These are phyloP conservation scores for Ictalurus furcatus DNA, from an alignment of 2,113 vertebrate species.

Conservation along the genomic window DNA sequence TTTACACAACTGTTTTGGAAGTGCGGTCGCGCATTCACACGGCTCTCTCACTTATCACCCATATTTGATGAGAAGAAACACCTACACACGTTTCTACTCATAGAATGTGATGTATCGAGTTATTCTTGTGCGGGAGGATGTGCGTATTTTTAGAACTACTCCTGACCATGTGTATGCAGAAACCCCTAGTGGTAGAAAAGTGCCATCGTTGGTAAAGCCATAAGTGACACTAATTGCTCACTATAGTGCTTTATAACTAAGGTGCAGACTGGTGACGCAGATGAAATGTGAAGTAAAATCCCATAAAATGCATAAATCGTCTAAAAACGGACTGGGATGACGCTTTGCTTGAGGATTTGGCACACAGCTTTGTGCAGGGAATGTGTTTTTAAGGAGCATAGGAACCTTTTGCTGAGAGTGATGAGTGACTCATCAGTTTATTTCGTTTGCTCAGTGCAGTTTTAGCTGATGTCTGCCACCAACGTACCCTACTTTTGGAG, in stretches of 20 bases:
- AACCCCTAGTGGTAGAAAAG: constrained; percentile 7
- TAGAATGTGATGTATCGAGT: background rate
- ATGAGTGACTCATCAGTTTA: constrained; percentile 8
- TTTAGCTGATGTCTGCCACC: background rate
- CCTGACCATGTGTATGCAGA: background rate
- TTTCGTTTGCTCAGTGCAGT: background rate
- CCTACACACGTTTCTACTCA: background rate
- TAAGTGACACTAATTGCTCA: background rate
- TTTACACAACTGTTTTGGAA: too few species aligned
- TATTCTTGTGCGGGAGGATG: background rate
- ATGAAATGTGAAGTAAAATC: background rate
- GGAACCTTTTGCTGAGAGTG: background rate
- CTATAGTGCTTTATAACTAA: background rate
- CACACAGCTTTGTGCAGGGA: background rate
- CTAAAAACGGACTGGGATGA: background rate
- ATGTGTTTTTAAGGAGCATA: background rate
- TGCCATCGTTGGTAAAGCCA: background rate
- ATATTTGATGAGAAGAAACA: background rate
- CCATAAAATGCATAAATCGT: background rate
- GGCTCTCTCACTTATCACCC: too few species aligned
- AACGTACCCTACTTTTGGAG: background rate
- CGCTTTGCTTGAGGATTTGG: background rate
- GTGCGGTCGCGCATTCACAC: background rate
- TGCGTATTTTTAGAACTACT: background rate
- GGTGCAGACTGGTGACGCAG: background rate